phyloP scores from a whole-genome alignment of 2,113 vertebrate genomes.

The Pangasianodon hypophthalmus region DNA sequence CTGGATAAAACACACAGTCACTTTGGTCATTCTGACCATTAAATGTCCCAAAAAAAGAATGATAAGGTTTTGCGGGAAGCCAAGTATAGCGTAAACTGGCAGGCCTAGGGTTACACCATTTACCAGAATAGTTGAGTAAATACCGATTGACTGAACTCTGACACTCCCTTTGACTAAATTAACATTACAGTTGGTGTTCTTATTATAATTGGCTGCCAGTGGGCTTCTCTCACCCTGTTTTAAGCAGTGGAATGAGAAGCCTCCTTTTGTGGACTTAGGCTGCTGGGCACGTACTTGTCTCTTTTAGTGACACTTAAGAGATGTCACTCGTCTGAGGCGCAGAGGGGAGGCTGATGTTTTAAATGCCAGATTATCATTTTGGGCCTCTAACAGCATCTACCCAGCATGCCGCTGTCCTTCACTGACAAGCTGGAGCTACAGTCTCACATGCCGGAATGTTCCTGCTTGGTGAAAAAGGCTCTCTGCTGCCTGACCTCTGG shows the following conservation, averaged over 20 bases:
- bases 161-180: constrained; percentile 57
- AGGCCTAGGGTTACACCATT: constrained; percentile 57
- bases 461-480: constrained; percentile 71
- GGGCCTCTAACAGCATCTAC: constrained; percentile 57
- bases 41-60: constrained; percentile 49
- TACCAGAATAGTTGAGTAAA: constrained; percentile 54
- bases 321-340: constrained; percentile 55
- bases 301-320: constrained; percentile 61
- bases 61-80: constrained; percentile 38
- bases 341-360: constrained; percentile 65
- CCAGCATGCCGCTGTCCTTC: constrained; percentile 56
- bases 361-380: constrained; percentile 68
- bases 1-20: constrained; percentile 47
- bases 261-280: constrained; percentile 53
- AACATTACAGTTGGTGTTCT: constrained; percentile 59
- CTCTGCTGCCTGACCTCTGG: constrained; percentile 72
- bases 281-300: constrained; percentile 37
- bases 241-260: constrained; percentile 61
- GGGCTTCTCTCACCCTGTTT: constrained; percentile 44
- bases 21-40: constrained; percentile 32
- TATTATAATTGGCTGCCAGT: constrained; percentile 60
- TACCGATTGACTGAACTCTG: constrained; percentile 27
- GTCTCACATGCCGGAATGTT: constrained; percentile 70
- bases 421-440: constrained; percentile 63
- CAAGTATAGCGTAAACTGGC: constrained; percentile 30